Evolutionary conservation across 2,888 invertebrate species (phyloP), one percentile per base, ranked within the genome.

Genomic region (Callyntrura guangdongensis): DNA sequence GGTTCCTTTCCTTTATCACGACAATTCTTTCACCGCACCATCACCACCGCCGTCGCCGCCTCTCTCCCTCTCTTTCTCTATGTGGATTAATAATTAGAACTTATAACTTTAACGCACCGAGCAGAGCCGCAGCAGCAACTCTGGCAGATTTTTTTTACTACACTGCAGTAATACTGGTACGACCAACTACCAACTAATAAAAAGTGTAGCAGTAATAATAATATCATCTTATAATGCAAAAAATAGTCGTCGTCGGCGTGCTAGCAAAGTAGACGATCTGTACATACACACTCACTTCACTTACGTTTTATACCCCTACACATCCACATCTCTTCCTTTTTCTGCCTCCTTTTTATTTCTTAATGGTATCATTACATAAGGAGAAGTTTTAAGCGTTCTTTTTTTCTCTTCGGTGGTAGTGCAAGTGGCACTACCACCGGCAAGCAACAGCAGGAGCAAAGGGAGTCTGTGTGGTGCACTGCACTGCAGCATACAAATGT

Each of bases 81-180:
- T 92, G 91, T 87, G 85, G 91, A 89, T 91, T 92, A 91, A 92
- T 91, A 92, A 92, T 92, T 91, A 91, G 89, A 89, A 91, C 89
- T 86, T 91, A 90, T 85, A 77, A 74, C 74, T 74, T 74, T 22
- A 47, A 36, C 74, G 20, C 67, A 67, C 17, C 14, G 22, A 79
- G 12, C n/a, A 56, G 79, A 56, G 67, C 79, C 67, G 79, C 49
- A 49, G 53, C 53, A 67, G 49, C 56, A 56, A 11, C 17, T 12
- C 67, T 11, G 3, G 45, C 45, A 82, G 61, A 77, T 69, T 49
- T 74, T 64, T 64, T 72, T 74, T 74, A 74, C 47, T 49, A 74
- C 74, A 74, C 74, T 74, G 74, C 74, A 74, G 74, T 74, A 69
- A 14, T 74, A 74, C 27, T 67, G 27, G 14, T 67, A 67, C 67